phyloP scores from a whole-genome alignment of 2,113 vertebrate genomes.

The Balaeniceps rex region DNA sequence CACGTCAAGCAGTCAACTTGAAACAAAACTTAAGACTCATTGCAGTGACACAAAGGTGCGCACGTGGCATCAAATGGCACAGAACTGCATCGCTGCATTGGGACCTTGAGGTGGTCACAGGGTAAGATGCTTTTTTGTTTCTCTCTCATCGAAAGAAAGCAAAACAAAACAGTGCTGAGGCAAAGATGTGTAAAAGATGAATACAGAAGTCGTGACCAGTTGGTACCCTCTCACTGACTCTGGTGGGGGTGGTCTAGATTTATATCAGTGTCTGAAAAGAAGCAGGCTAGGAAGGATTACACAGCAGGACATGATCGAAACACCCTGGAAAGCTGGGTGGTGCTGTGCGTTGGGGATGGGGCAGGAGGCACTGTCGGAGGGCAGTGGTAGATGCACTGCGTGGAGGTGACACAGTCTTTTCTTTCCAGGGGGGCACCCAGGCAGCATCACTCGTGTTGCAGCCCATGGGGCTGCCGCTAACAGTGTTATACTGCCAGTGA shows the following conservation, averaged over 20 bases:
- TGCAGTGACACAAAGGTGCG: background rate
- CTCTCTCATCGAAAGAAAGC: background rate
- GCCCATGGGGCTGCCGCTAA: background rate
- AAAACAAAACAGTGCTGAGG: background rate
- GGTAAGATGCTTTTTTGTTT: background rate
- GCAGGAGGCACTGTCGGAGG: background rate
- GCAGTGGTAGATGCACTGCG: background rate
- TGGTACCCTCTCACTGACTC: fast-evolving
- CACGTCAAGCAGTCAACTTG: fast-evolving
- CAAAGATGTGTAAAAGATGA: background rate
- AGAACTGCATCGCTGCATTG: background rate
- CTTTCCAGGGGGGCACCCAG: background rate
- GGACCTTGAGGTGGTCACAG: background rate
- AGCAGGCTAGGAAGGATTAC: background rate
- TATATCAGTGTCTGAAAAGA: background rate
- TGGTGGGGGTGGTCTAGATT: background rate
- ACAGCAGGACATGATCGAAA: background rate
- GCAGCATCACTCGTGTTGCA: background rate
- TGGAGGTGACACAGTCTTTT: background rate
- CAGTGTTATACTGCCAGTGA: background rate
- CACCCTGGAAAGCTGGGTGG: background rate
- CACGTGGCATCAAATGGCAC: background rate
- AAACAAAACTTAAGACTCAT: background rate
- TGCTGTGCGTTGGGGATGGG: background rate
- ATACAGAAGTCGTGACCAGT: background rate